phyloP scores from a whole-genome alignment of 2,113 vertebrate genomes.

The Nothoprocta perdicaria region DNA sequence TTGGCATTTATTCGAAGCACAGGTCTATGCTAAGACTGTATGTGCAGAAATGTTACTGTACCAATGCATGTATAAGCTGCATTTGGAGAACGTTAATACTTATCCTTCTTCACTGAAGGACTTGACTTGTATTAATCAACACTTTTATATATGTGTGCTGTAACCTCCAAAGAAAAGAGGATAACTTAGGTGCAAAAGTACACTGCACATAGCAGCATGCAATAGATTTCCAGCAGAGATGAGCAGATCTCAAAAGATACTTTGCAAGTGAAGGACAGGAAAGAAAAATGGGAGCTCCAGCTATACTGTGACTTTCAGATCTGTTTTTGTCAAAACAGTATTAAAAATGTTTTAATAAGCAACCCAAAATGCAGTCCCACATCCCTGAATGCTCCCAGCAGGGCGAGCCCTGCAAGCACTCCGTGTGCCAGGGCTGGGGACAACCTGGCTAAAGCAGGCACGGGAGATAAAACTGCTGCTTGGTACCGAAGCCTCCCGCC shows the following conservation, averaged over 20 bases:
- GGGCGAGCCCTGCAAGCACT: not conserved
- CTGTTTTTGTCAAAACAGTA: not conserved
- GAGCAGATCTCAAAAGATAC: not conserved
- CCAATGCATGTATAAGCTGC: not conserved
- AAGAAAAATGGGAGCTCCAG: not conserved
- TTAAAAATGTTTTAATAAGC: not conserved
- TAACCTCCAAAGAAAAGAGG: not conserved
- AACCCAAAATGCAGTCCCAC: not conserved
- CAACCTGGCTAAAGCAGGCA: not conserved
- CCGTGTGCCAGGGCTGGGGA: not conserved
- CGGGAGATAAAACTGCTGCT: not conserved
- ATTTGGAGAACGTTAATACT: not conserved
- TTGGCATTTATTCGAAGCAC: not conserved
- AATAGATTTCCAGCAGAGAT: not conserved
- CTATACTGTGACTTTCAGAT: not conserved
- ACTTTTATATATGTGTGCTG: not conserved
- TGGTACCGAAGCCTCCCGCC: not conserved
- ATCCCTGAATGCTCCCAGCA: not conserved
- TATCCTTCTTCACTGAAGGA: not conserved
- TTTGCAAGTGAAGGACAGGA: not conserved
- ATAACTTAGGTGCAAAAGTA: not conserved
- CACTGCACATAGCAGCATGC: accelerated
- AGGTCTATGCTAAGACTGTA: not conserved
- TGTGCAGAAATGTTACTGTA: accelerated
- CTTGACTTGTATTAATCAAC: not conserved